Percentiles rank a stretch among this genome's conserved stretches.
Evolutionary conservation across 2,888 invertebrate species (phyloP).

Genomic region (Octodonta nipae): DNA sequence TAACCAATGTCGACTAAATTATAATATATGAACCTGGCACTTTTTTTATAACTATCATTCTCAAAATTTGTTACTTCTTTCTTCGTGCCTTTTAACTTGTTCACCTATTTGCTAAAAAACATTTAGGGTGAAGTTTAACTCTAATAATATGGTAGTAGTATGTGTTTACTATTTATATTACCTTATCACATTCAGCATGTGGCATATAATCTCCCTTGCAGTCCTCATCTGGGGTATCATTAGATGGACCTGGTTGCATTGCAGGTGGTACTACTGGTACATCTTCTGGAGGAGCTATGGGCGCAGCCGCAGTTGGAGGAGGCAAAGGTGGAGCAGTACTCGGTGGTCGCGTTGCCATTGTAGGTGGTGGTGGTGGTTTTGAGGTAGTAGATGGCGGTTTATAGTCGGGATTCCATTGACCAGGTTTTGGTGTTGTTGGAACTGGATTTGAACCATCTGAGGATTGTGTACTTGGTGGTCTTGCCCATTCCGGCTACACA

Average conservation of each 20-base stretch:
- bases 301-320: constrained; percentile 8
- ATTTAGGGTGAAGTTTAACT: too few species aligned
- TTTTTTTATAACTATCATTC: too few species aligned
- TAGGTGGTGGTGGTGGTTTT: constrained; percentile 11
- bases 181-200: constrained; percentile 45
- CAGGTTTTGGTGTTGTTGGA: constrained; percentile 19
- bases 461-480: constrained; percentile 57
- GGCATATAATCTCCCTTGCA: constrained; percentile 46
- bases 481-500: constrained; percentile 69
- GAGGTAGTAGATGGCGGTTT: constrained; percentile 5
- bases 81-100: too few species aligned
- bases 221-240: constrained; percentile 30
- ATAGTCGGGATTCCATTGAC: too few species aligned
- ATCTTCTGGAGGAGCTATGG: too few species aligned
- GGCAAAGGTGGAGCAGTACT: constrained; percentile 8
- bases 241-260: constrained; percentile 8
- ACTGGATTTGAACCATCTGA: constrained; percentile 24
- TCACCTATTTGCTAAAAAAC: background rate
- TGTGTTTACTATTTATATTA: constrained; percentile 21
- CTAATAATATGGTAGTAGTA: too few species aligned
- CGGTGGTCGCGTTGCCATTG: constrained; percentile 9
- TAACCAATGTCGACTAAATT: too few species aligned
- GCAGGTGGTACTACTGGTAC: constrained; percentile 3
- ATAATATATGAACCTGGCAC: too few species aligned
- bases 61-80: too few species aligned